Evolutionary conservation across 2,888 invertebrate genomes (phyloP).

Genomic region (Athalia cordata): DNA sequence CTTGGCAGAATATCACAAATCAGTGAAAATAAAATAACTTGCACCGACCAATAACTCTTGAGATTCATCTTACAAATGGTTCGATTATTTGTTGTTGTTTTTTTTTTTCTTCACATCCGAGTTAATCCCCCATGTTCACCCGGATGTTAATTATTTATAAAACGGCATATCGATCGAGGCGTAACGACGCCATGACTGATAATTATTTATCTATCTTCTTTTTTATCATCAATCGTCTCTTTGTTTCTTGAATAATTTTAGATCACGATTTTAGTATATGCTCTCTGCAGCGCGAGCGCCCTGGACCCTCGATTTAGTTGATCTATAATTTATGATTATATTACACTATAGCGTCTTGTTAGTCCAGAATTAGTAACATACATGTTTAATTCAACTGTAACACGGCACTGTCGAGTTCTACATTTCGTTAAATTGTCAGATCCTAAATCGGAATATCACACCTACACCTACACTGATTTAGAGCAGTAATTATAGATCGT

Average conservation of each 20-base stretch:
- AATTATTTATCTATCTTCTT: neutral
- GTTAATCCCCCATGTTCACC: conserved; percentile 29
- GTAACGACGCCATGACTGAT: conserved; percentile 10
- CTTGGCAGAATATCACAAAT: conserved; percentile 41
- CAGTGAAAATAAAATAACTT: conserved; percentile 39
- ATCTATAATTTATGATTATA: neutral
- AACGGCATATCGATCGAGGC: conserved; percentile 16
- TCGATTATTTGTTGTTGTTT: too few species aligned
- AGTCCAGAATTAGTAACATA: neutral
- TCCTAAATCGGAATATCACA: neutral
- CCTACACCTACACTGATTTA: neutral
- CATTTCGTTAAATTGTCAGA: conserved; percentile 10
- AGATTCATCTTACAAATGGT: conserved; percentile 37
- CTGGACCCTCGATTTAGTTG: neutral
- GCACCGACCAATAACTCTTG: conserved; percentile 50
- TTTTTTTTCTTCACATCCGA: neutral
- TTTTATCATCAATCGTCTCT: neutral
- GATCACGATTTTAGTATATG: conserved; percentile 1
- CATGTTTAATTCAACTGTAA: neutral
- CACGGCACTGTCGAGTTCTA: conserved; percentile 4
- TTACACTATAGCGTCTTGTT: too few species aligned
- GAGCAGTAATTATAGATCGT: conserved; percentile 9
- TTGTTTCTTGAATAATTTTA: conserved; percentile 7
- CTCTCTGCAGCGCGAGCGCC: neutral
- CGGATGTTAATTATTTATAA: conserved; percentile 10